A percentile compares a stretch with the other conserved stretches of the same genome.
Evolutionary conservation across 2,888 invertebrate species (phyloP).

Genomic region (Andrena haemorrhoa): DNA sequence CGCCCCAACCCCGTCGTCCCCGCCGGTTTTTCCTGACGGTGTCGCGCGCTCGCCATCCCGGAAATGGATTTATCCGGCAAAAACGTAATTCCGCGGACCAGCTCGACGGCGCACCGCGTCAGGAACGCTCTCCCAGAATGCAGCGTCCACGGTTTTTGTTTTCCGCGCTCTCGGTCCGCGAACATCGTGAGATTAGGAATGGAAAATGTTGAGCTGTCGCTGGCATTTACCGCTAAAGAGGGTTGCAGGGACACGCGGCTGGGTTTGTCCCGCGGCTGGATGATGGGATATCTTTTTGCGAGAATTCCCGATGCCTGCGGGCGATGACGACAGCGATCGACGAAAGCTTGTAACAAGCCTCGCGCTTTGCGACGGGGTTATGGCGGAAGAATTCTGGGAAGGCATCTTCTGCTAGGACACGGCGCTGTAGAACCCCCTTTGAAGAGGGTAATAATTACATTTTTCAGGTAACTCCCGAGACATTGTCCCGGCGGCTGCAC

Average conservation of each 20-base stretch:
- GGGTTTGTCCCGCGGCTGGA: neutral
- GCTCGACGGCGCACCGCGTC: constrained; percentile 1
- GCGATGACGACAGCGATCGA: neutral
- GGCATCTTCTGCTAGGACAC: neutral
- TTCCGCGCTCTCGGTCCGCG: neutral
- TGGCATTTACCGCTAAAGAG: neutral
- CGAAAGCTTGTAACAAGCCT: neutral
- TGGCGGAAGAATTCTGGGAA: constrained; percentile 21
- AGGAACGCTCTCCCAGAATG: neutral
- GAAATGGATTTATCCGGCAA: constrained; percentile 58
- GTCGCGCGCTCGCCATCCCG: constrained; percentile 31
- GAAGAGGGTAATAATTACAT: constrained; percentile 48
- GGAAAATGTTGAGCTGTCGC: neutral
- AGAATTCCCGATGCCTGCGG: no score
- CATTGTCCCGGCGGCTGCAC: neutral
- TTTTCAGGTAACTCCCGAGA: constrained; percentile 36
- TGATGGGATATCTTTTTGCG: neutral
- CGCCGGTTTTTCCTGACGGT: constrained; percentile 19
- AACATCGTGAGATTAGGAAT: neutral
- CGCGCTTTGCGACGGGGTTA: constrained; percentile 10
- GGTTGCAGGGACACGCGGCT: neutral
- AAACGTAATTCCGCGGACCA: constrained; percentile 53
- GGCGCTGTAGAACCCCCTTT: neutral
- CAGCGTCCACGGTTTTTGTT: neutral
- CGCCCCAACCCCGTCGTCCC: neutral